phyloP scores from a whole-genome alignment of 2,888 invertebrate genomes.

The Conus canariensis region DNA sequence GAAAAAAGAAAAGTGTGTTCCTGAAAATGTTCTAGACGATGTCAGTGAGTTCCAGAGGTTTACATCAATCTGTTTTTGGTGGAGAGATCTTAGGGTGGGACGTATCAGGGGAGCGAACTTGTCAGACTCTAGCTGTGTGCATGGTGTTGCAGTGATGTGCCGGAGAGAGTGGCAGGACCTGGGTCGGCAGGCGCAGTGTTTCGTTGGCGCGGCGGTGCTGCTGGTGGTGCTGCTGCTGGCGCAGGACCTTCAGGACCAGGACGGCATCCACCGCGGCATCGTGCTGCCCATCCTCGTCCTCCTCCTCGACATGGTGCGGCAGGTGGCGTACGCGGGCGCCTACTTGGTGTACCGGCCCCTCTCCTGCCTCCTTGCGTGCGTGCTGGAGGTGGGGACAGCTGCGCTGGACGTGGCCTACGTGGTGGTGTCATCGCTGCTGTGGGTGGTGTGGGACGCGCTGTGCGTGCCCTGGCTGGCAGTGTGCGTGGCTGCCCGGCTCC shows the following conservation, averaged over 20 bases:
- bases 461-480: constrained; percentile 30
- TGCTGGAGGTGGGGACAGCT: constrained; percentile 1
- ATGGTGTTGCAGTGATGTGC: neutral
- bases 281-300: constrained; percentile 21
- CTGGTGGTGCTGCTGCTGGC: constrained; percentile 33
- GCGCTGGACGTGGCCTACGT: constrained; percentile 7
- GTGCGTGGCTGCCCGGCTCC: neutral
- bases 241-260: constrained; percentile 1
- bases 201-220: constrained; percentile 30
- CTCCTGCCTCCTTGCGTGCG: neutral
- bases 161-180: constrained; percentile 30
- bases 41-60: too few relatives aligned
- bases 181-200: constrained; percentile 26
- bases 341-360: constrained; percentile 32
- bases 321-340: neutral
- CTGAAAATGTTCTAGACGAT: too few relatives aligned
- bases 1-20: too few relatives aligned
- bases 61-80: too few relatives aligned
- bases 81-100: too few relatives aligned
- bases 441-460: constrained; percentile 10
- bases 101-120: too few relatives aligned
- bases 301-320: neutral
- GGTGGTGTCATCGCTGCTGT: neutral
- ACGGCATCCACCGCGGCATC: constrained; percentile 30
- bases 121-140: too few relatives aligned